Conservation (phyloP, 2,113 vertebrate genomes). For the Emberiza fucata region DNA sequence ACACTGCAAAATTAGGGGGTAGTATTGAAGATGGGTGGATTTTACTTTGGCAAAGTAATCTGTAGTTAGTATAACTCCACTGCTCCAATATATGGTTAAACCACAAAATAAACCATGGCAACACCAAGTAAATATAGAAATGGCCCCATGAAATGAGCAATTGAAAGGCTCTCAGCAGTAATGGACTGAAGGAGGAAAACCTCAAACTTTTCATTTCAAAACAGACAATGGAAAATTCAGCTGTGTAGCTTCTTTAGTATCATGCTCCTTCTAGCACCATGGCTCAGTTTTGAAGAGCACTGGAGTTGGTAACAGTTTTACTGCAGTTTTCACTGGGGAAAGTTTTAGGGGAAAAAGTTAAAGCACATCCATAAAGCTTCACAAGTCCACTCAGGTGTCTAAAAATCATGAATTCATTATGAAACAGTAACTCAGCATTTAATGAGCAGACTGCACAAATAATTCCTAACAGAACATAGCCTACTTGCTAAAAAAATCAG, state of each 20-base stretch:
- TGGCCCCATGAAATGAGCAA: slow-evolving; percentile 14
- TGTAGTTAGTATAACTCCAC: slow-evolving; percentile 45
- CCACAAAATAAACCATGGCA: slow-evolving; percentile 29
- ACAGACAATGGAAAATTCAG: neutral
- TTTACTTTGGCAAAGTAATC: slow-evolving; percentile 48
- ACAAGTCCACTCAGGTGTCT: neutral
- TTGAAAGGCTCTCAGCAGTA: slow-evolving; percentile 9
- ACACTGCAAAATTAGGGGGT: slow-evolving; percentile 14
- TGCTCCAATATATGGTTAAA: slow-evolving; percentile 45
- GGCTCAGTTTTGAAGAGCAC: neutral
- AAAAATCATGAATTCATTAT: neutral
- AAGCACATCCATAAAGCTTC: neutral
- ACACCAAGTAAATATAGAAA: slow-evolving; percentile 64
- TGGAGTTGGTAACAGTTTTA: neutral
- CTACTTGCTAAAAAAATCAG: neutral
- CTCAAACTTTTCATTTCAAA: slow-evolving; percentile 17
- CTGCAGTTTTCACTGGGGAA: neutral
- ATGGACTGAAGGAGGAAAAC: slow-evolving; percentile 39
- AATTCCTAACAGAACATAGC: neutral
- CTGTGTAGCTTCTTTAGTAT: neutral
- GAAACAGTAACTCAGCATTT: neutral
- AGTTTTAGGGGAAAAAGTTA: neutral
- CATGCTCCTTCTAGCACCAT: neutral
- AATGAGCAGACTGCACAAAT: neutral
- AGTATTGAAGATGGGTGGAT: neutral